These are phyloP conservation scores for Mesopsocus fuscifrons DNA, from an alignment of 2,888 invertebrate genomes.

Conservation along the genomic window DNA sequence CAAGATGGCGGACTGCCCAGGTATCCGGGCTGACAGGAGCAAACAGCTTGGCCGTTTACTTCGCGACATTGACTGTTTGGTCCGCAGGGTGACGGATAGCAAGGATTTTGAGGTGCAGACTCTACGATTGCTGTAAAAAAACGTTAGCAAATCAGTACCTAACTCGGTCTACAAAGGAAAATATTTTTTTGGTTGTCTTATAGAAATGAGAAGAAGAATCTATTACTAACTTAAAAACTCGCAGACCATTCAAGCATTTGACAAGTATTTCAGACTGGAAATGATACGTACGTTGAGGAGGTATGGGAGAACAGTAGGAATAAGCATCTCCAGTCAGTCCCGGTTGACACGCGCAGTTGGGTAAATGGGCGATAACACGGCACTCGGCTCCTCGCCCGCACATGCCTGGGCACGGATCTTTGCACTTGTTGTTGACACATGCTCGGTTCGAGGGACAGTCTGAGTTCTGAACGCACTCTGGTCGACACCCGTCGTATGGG, in stretches of 20 bases:
- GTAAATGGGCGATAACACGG: conserved; percentile 21
- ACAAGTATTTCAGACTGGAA: conserved; percentile 22
- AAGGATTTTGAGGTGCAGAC: conserved; percentile 28
- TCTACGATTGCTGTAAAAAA: conserved; percentile 25
- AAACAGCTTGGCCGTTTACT: conserved; percentile 39
- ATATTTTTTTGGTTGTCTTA: conserved; percentile 9
- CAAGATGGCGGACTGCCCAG: conserved; percentile 48
- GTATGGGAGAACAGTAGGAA: conserved; percentile 18
- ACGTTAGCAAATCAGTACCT: background rate
- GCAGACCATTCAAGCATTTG: too few relatives aligned
- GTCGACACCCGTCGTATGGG: conserved; percentile 37
- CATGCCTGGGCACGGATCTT: conserved; percentile 36
- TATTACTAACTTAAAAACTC: too few relatives aligned
- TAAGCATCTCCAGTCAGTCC: conserved; percentile 27
- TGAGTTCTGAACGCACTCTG: conserved; percentile 33
- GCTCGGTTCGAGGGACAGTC: conserved; percentile 35
- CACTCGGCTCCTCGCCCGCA: conserved; percentile 29
- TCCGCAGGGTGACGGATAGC: conserved; percentile 39
- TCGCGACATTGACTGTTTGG: conserved; percentile 39
- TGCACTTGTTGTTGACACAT: conserved; percentile 35
- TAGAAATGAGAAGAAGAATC: too few relatives aligned
- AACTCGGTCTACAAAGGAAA: conserved; percentile 11
- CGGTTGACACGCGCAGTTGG: conserved; percentile 26
- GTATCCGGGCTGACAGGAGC: conserved; percentile 47
- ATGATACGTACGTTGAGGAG: conserved; percentile 15